Evolutionary conservation across 2,888 invertebrate genomes (phyloP).

Genomic region (Anaspis maculata): DNA sequence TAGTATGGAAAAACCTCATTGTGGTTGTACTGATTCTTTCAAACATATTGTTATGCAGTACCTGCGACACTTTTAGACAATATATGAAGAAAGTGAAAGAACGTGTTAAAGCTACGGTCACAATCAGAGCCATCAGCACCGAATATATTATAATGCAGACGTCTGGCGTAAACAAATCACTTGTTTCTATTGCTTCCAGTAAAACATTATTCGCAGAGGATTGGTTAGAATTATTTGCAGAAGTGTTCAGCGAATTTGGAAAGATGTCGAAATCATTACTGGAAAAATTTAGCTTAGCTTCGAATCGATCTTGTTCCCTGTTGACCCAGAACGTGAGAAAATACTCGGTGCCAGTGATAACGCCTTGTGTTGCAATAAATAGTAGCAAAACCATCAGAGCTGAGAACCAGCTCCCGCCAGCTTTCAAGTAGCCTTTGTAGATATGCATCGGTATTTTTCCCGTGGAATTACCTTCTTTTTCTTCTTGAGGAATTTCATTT

Average conservation of each 20-base stretch:
- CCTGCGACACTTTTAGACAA: slow-evolving; percentile 48
- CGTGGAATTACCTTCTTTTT: not conserved
- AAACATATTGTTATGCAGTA: slow-evolving; percentile 49
- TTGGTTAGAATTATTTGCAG: not conserved
- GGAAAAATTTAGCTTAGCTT: too few relatives aligned
- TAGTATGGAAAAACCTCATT: slow-evolving; percentile 61
- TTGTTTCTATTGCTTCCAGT: too few relatives aligned
- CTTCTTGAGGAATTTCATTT: slow-evolving; percentile 10
- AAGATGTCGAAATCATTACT: too few relatives aligned
- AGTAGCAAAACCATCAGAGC: not conserved
- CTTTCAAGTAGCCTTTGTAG: slow-evolving; percentile 1
- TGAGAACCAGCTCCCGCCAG: slow-evolving; percentile 1
- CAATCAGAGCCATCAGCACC: slow-evolving; percentile 25
- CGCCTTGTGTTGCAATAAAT: not conserved
- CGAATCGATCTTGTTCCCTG: slow-evolving; percentile 19
- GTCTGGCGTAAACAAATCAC: slow-evolving; percentile 16
- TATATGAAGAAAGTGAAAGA: slow-evolving; percentile 46
- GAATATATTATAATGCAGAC: slow-evolving; percentile 37
- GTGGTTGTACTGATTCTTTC: slow-evolving; percentile 52
- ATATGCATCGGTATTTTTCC: not conserved
- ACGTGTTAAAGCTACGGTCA: slow-evolving; percentile 41
- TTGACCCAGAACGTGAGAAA: slow-evolving; percentile 20
- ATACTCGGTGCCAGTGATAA: slow-evolving; percentile 1
- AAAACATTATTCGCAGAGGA: too few relatives aligned
- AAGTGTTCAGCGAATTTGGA: not conserved